Base-by-base conservation (phyloP, 2,888 invertebrate genomes). In the Camptogramma bilineatum region DNA sequence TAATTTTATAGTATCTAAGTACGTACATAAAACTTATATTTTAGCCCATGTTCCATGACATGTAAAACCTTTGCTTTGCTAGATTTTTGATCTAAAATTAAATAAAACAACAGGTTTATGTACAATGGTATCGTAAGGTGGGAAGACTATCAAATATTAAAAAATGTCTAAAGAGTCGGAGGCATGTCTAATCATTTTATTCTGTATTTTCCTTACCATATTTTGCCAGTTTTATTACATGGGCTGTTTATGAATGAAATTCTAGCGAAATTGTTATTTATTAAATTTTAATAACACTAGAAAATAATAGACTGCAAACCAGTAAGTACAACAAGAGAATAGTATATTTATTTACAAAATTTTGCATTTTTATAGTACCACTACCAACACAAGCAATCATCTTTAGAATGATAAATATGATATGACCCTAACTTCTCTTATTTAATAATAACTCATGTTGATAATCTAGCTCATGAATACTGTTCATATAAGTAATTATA, bases 301-400 rank as follows among this genome's bases (percentile, higher is more conserved):
- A n/a, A 21, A 46, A 59, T 18, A 44, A 44, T 52, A 52, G 59
- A 59, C 59, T 52, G 31, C 34, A 31, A 59, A 59, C 46, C 52
- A 59, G 52, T 59, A 52, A 59, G 52, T 59, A 52, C 52, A 52
- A 52, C 52, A 34, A 57, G 16, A 13, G 16, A 47, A 21, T 52
- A 24, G n/a, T 42, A n/a, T 44, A 52, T 51, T 59, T 59, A 46
- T 52, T 59, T 59, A 59, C 46, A 59, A 31, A 39, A 17, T 44
- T n/a, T 52, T 47, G 44, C 10, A 31, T 31, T 52, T 52, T 16
- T 52, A 21, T 21, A 52, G 19, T 10, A 52, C 18, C 16, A 13
- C 10, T 13, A n/a, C 39, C 39, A 13, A 34, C 51, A 51, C 57
- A 51, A 50, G 47, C 53, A 53, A 44, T 44, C 4, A 16, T 44